These are phyloP conservation scores for Pardosa pseudoannulata DNA, from an alignment of 2,888 invertebrate species.

Conservation along the genomic window DNA sequence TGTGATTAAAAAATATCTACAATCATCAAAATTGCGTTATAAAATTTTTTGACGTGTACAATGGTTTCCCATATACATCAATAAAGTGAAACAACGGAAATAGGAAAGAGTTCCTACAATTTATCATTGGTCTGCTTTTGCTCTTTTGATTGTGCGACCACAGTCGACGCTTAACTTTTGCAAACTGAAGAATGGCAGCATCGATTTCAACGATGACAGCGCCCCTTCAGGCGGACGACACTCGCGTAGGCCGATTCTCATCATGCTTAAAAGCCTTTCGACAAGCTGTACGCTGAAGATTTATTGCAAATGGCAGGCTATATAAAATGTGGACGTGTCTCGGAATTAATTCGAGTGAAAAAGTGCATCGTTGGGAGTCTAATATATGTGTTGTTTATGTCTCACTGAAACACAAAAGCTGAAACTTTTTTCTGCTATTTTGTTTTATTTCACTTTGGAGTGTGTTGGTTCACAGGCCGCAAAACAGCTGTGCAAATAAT, in stretches of 20 bases:
- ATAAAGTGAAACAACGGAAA: no score
- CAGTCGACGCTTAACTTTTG: slow-evolving; percentile 30
- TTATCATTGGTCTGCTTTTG: slow-evolving; percentile 23
- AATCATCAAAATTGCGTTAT: no score
- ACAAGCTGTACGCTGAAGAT: slow-evolving; percentile 44
- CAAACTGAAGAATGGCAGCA: slow-evolving; percentile 38
- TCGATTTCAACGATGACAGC: slow-evolving; percentile 58
- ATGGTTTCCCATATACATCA: no score
- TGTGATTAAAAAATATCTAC: no score
- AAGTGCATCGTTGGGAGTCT: not conserved
- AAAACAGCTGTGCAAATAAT: no score
- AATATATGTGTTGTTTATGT: not conserved
- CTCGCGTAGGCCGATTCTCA: slow-evolving; percentile 59
- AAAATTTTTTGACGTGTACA: no score
- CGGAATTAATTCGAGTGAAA: not conserved
- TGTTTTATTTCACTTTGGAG: no score
- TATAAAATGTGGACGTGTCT: slow-evolving; percentile 3
- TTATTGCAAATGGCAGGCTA: slow-evolving; percentile 23
- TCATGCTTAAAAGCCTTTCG: slow-evolving; percentile 62
- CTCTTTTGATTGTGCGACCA: not conserved
- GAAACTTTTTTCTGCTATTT: no score
- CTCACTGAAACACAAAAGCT: not conserved
- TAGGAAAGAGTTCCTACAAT: slow-evolving; percentile 8
- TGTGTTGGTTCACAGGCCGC: no score
- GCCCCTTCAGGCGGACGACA: slow-evolving; percentile 37